Conservation (phyloP, 2,797 vertebrate genomes). For the Alauda arvensis region DNA sequence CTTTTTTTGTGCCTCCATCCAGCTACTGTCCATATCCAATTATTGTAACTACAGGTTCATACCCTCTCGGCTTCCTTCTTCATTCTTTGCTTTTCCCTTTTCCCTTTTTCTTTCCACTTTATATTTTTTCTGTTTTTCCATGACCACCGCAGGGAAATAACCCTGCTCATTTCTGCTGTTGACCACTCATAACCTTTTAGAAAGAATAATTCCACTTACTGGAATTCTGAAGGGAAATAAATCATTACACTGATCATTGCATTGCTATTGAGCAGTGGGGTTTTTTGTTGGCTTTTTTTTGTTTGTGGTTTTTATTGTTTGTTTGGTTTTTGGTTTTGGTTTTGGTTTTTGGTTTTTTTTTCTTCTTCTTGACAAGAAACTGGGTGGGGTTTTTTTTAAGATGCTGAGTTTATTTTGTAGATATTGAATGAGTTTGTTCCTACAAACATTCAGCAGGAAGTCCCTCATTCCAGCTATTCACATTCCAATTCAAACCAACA, state of each 20-base stretch:
- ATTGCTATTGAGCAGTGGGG: background rate
- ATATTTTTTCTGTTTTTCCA: background rate
- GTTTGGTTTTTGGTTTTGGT: too few relatives aligned
- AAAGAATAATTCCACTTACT: background rate
- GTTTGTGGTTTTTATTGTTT: too few relatives aligned
- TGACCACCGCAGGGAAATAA: background rate
- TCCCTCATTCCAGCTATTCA: background rate
- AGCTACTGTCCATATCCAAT: background rate
- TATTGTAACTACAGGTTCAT: background rate
- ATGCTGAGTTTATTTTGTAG: background rate
- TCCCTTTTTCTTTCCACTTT: background rate
- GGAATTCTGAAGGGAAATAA: background rate
- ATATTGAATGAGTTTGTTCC: background rate
- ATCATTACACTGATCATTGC: background rate
- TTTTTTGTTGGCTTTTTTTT: too few relatives aligned
- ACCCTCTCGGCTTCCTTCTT: background rate
- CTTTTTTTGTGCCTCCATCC: background rate
- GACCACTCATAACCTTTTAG: background rate
- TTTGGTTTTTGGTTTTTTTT: too few relatives aligned
- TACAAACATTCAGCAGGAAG: background rate
- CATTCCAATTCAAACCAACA: background rate
- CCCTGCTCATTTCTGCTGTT: background rate
- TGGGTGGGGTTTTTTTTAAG: background rate
- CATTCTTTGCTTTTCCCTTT: background rate
- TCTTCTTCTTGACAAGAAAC: background rate